These are phyloP conservation scores for Zenarchopterus dispar DNA, from an alignment of 2,797 vertebrate species.

Conservation along the genomic window DNA sequence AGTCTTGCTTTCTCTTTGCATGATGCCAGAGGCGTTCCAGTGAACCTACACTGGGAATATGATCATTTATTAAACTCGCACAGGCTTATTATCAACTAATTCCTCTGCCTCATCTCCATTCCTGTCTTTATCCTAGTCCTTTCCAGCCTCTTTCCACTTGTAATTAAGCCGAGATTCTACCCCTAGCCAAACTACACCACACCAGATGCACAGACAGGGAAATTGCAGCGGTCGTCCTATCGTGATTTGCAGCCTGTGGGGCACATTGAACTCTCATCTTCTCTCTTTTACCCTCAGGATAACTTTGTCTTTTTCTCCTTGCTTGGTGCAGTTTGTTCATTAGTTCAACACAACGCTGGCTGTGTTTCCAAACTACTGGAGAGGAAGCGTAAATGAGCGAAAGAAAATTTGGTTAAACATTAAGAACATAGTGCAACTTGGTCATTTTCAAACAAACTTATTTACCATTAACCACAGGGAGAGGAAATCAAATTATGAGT, in stretches of 20 bases:
- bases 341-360: slow-evolving; percentile 45
- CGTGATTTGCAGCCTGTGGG: slow-evolving; percentile 58
- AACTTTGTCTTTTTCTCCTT: slow-evolving; percentile 54
- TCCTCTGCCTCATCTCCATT: slow-evolving; percentile 67
- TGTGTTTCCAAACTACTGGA: slow-evolving; percentile 22
- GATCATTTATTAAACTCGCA: slow-evolving; percentile 76
- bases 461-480: not conserved
- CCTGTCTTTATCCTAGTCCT: slow-evolving; percentile 63
- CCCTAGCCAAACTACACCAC: slow-evolving; percentile 67
- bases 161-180: slow-evolving; percentile 74
- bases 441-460: not conserved
- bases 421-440: not conserved
- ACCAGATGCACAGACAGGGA: slow-evolving; percentile 60
- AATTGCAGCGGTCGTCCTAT: slow-evolving; percentile 67
- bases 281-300: slow-evolving; percentile 34
- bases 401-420: slow-evolving; percentile 21
- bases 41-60: slow-evolving; percentile 62
- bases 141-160: slow-evolving; percentile 49
- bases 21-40: slow-evolving; percentile 47
- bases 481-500: not conserved
- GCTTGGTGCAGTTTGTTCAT: slow-evolving; percentile 55
- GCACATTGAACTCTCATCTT: slow-evolving; percentile 65
- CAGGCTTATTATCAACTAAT: slow-evolving; percentile 78
- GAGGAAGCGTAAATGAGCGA: slow-evolving; percentile 22
- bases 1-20: slow-evolving; percentile 33